phyloP scores from a whole-genome alignment of 2,113 vertebrate species.

The Stercorarius parasiticus region DNA sequence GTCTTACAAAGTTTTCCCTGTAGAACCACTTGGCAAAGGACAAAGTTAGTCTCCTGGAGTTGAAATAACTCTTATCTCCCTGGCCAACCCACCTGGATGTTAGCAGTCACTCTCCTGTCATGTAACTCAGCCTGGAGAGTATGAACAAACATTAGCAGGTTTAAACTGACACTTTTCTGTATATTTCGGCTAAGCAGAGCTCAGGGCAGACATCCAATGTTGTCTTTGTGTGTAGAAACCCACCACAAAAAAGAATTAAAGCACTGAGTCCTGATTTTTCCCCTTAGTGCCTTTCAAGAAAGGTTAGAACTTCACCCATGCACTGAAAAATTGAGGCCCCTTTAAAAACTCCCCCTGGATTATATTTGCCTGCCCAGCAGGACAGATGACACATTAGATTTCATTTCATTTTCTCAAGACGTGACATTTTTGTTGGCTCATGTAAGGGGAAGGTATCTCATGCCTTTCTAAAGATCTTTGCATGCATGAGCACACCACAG shows the following conservation, averaged over 20 bases:
- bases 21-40: background rate
- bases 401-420: conserved; percentile 5
- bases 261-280: background rate
- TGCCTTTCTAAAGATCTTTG: background rate
- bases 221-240: background rate
- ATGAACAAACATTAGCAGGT: conserved; percentile 10
- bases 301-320: background rate
- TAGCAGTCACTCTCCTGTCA: background rate
- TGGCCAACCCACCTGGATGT: background rate
- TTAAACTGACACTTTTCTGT: background rate
- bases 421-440: conserved; percentile 44
- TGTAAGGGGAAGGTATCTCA: background rate
- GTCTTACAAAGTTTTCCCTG: background rate
- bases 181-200: background rate
- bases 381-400: background rate
- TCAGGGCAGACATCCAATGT: background rate
- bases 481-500: background rate
- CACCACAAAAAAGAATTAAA: background rate
- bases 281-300: background rate
- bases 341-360: background rate
- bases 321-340: background rate
- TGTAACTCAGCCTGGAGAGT: background rate
- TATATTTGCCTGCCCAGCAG: background rate
- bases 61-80: background rate
- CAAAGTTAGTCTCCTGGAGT: background rate